Conservation (phyloP, 2,797 vertebrate species). For the Bradypodion pumilum region DNA sequence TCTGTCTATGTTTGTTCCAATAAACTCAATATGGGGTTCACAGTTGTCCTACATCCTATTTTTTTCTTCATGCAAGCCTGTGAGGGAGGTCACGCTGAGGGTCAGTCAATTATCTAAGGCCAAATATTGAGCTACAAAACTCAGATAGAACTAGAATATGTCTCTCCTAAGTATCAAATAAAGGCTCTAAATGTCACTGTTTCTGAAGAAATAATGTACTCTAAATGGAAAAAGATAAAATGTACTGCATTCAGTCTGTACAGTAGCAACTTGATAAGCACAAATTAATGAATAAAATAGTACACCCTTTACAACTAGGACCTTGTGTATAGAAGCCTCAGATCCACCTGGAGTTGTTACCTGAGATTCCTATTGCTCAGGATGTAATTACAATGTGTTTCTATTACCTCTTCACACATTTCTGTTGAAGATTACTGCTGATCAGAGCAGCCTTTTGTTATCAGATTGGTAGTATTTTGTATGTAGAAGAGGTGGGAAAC, state of each 20-base stretch:
- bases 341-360: neutral
- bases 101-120: no score
- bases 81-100: no score
- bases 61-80: no score
- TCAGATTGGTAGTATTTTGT: slow-evolving; percentile 25
- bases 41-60: no score
- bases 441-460: slow-evolving; percentile 23
- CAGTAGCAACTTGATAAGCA: no score
- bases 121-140: neutral
- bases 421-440: neutral
- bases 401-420: neutral
- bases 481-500: no score
- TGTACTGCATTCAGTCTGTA: neutral
- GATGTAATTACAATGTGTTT: neutral
- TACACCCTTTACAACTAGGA: neutral
- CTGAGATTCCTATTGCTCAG: slow-evolving; percentile 7
- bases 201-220: neutral
- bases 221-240: neutral
- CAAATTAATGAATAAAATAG: neutral
- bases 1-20: no score
- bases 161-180: neutral
- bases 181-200: neutral
- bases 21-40: no score
- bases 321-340: neutral
- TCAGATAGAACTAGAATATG: neutral